These are phyloP conservation scores for Enoplosus armatus DNA, from an alignment of 2,797 vertebrate species.

Conservation along the genomic window DNA sequence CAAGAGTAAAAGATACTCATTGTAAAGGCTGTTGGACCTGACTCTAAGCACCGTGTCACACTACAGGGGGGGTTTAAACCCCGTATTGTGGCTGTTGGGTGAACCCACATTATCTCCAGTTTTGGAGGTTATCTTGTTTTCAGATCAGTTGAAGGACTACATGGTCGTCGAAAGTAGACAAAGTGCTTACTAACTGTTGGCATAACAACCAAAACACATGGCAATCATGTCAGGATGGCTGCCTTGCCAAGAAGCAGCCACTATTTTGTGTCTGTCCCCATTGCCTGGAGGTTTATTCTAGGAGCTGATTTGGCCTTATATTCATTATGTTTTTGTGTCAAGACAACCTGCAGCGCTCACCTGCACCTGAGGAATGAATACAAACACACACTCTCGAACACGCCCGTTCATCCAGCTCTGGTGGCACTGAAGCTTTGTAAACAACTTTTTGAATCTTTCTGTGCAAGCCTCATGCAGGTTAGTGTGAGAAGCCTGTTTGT, in stretches of 20 bases:
- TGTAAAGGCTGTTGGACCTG: background rate
- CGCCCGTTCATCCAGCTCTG: background rate
- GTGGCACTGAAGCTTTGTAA: constrained; percentile 16
- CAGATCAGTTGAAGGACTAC: background rate
- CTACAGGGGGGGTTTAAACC: too few relatives aligned
- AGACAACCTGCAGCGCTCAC: constrained; percentile 2
- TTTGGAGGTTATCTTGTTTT: constrained; percentile 5
- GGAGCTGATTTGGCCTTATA: background rate
- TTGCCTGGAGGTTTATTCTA: constrained; percentile 9
- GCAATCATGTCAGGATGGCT: too few relatives aligned
- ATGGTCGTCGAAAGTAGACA: background rate
- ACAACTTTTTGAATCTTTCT: constrained; percentile 29
- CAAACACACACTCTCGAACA: background rate
- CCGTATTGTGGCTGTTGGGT: background rate
- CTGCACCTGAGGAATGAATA: background rate
- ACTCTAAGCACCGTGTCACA: background rate
- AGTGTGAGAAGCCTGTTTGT: constrained; percentile 26
- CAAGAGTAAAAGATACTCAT: too few relatives aligned
- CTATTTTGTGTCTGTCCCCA: constrained; percentile 15
- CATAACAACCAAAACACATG: constrained; percentile 2
- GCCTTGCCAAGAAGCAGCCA: background rate
- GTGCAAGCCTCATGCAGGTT: constrained; percentile 11
- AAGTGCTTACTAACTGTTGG: background rate
- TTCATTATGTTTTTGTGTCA: background rate
- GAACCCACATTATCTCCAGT: background rate